A percentile compares a stretch with the other conserved stretches of the same genome.
Evolutionary conservation across 2,888 invertebrate genomes (phyloP).

Genomic region (Apotomis turbidana): DNA sequence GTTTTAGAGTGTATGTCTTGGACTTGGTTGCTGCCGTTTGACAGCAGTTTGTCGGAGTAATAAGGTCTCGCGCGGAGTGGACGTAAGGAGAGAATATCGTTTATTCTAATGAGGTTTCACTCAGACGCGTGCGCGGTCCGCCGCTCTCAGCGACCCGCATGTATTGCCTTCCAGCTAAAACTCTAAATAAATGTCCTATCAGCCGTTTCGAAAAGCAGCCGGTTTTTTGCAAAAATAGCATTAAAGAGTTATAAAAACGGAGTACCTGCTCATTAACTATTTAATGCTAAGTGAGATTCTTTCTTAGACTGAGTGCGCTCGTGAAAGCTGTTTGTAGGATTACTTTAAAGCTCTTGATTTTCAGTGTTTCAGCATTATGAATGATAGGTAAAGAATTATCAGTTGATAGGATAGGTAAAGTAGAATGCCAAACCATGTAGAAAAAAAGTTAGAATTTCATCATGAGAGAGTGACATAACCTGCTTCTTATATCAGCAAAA

Average conservation of each 20-base stretch:
- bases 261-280: background rate
- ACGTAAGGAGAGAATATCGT: conserved; percentile 83
- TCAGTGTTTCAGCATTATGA: background rate
- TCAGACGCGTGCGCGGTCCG: conserved; percentile 63
- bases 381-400: background rate
- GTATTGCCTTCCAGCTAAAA: conserved; percentile 55
- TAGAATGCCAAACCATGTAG: too few relatives aligned
- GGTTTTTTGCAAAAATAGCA: background rate
- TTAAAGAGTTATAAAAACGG: conserved; percentile 4
- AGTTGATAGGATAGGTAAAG: too few relatives aligned
- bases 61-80: conserved; percentile 81
- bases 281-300: background rate
- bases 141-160: conserved; percentile 50
- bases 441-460: too few relatives aligned
- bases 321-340: background rate
- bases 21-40: conserved; percentile 69
- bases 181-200: conserved; percentile 39
- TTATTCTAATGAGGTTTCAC: conserved; percentile 83
- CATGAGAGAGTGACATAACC: too few relatives aligned
- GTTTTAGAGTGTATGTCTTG: conserved; percentile 49
- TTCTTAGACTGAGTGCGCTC: background rate
- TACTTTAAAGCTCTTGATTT: background rate
- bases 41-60: conserved; percentile 82
- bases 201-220: background rate
- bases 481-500: too few relatives aligned